Conservation (phyloP, 2,113 vertebrate genomes). For the Procavia capensis region DNA sequence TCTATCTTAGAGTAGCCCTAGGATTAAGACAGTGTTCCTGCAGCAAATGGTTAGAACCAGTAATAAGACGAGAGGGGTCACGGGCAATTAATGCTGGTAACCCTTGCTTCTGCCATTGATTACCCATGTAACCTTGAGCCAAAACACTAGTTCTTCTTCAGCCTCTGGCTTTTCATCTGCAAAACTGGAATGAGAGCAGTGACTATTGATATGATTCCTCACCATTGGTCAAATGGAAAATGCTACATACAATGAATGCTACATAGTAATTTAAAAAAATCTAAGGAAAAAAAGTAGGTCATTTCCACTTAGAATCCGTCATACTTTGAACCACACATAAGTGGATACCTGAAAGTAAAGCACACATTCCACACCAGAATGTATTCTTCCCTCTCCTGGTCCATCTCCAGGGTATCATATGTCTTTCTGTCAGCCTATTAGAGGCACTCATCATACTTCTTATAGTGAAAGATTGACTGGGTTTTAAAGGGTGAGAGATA, state of each 20-base stretch:
- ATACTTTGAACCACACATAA: slow-evolving; percentile 23
- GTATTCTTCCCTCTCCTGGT: slow-evolving; percentile 21
- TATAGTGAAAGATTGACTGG: slow-evolving; percentile 61
- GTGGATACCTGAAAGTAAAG: slow-evolving; percentile 58
- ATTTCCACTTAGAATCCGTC: slow-evolving; percentile 40
- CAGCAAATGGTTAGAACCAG: background rate
- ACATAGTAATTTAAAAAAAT: slow-evolving; percentile 38
- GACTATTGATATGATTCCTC: background rate
- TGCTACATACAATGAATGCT: background rate
- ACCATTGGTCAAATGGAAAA: background rate
- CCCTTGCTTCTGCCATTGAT: background rate
- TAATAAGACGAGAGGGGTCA: background rate
- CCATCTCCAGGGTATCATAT: background rate
- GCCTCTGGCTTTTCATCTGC: background rate
- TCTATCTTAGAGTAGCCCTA: too few relatives aligned
- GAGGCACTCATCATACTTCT: slow-evolving; percentile 71
- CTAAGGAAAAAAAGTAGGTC: background rate
- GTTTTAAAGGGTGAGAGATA: slow-evolving; percentile 79
- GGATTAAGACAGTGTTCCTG: background rate
- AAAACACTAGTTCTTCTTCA: slow-evolving; percentile 29
- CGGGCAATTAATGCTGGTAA: slow-evolving; percentile 4
- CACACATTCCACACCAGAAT: slow-evolving; percentile 15
- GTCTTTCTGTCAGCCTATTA: slow-evolving; percentile 66
- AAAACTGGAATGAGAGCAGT: slow-evolving; percentile 35
- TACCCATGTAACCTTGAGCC: background rate